phyloP scores from a whole-genome alignment of 2,888 invertebrate genomes.

The Sphecodes monilicornis region DNA sequence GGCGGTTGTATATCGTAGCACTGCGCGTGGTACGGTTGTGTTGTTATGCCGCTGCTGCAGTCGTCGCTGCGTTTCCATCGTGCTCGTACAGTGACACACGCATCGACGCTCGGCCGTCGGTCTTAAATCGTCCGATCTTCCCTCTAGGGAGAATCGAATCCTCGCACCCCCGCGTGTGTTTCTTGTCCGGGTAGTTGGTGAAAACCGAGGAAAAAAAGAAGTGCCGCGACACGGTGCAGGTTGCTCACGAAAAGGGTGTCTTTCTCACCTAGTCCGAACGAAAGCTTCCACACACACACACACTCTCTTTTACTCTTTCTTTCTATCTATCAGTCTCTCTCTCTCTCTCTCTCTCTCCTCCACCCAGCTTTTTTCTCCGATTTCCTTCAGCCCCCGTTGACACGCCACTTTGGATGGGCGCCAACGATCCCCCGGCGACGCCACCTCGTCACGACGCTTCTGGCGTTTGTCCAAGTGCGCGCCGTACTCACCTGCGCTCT shows the following conservation, averaged over 20 bases:
- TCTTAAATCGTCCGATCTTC: background rate
- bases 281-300: too few species aligned
- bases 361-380: background rate
- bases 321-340: background rate
- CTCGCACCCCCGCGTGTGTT: constrained; percentile 5
- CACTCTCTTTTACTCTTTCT: background rate
- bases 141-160: background rate
- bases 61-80: constrained; percentile 43
- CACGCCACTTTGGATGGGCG: constrained; percentile 62
- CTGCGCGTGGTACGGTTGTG: constrained; percentile 63
- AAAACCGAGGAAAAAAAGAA: constrained; percentile 3
- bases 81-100: constrained; percentile 39
- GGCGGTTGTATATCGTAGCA: constrained; percentile 60
- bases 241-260: background rate
- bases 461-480: constrained; percentile 68
- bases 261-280: constrained; percentile 17
- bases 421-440: constrained; percentile 44
- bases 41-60: constrained; percentile 55
- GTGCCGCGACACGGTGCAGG: constrained; percentile 20
- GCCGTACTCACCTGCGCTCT: constrained; percentile 52
- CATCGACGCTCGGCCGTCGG: background rate
- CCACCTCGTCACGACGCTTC: constrained; percentile 61
- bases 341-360: background rate
- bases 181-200: background rate
- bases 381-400: constrained; percentile 9